A percentile compares a stretch with the other conserved stretches of the same genome.
These are phyloP conservation scores for Poeciliopsis infans DNA, from an alignment of 2,797 vertebrate species.

Conservation along the genomic window DNA sequence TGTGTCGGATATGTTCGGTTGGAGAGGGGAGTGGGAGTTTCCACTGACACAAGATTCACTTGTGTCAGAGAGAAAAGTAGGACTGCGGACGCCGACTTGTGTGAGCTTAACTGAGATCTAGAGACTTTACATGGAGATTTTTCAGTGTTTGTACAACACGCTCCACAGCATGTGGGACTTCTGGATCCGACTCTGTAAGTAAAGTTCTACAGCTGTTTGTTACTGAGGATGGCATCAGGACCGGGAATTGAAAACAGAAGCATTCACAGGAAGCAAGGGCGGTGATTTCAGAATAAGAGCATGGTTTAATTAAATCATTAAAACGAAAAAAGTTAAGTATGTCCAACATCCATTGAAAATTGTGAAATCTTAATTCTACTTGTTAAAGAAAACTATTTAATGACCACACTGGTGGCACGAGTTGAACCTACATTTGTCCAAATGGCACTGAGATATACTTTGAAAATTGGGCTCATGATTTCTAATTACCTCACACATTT, in stretches of 20 bases:
- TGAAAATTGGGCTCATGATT: not conserved
- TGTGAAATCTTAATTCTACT: not conserved
- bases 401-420: not conserved
- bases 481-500: not conserved
- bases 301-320: rapidly evolving
- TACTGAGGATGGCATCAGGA: conserved; percentile 18
- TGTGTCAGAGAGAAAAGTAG: conserved; percentile 51
- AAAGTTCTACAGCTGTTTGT: conserved; percentile 38
- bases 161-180: conserved; percentile 66
- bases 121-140: conserved; percentile 52
- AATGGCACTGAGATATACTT: not conserved
- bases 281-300: conserved; percentile 56
- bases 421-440: not conserved
- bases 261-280: conserved; percentile 15
- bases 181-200: conserved; percentile 75
- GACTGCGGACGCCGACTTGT: conserved; percentile 10
- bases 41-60: conserved; percentile 70
- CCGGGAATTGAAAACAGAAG: not conserved
- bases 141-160: conserved; percentile 57
- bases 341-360: not conserved
- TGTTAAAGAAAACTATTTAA: not conserved
- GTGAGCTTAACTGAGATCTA: not conserved
- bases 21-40: conserved; percentile 36
- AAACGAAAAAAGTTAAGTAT: no score
- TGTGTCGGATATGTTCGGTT: not conserved